A percentile compares a stretch with the other conserved stretches of the same genome.
These are phyloP conservation scores for Tetragnatha montana DNA, from an alignment of 2,888 invertebrate species.

Conservation along the genomic window DNA sequence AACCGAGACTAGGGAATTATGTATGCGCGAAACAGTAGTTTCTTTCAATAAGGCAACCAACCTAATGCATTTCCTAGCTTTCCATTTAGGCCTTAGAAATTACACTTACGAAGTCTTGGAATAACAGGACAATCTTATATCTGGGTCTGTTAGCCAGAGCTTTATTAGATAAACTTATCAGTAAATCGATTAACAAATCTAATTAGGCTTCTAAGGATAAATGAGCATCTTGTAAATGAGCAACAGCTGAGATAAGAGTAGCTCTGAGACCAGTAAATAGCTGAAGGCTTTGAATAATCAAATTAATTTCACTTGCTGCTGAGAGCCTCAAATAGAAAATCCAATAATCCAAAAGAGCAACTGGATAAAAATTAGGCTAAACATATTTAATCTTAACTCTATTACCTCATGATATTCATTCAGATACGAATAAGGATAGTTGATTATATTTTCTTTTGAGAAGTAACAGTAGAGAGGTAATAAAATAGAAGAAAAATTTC, in stretches of 20 bases:
- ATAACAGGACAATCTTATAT: not conserved
- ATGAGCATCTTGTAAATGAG: conserved; percentile 46
- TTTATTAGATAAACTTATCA: conserved; percentile 50
- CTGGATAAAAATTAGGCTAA: not conserved
- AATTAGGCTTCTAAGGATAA: conserved; percentile 44
- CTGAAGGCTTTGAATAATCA: conserved; percentile 31
- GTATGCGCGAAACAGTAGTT: not conserved
- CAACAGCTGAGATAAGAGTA: conserved; percentile 33
- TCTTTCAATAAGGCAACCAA: not conserved
- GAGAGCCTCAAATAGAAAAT: conserved; percentile 29
- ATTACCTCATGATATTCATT: not conserved
- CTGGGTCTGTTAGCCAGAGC: not conserved
- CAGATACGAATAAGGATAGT: too few species aligned
- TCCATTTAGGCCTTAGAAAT: not conserved
- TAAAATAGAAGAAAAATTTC: too few species aligned
- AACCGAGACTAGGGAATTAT: not conserved
- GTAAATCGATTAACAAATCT: conserved; percentile 46
- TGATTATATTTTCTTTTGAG: too few species aligned
- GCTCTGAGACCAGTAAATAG: conserved; percentile 4
- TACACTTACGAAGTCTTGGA: conserved; percentile 8
- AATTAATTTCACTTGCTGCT: conserved; percentile 28
- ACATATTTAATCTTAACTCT: conserved; percentile 6
- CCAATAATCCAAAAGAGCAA: conserved; percentile 10
- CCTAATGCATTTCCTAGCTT: not conserved
- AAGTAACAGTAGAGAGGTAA: too few species aligned